Percentiles rank a stretch among this genome's conserved stretches.
Conservation (phyloP, 2,113 vertebrate species). For the Alouatta palliata region DNA sequence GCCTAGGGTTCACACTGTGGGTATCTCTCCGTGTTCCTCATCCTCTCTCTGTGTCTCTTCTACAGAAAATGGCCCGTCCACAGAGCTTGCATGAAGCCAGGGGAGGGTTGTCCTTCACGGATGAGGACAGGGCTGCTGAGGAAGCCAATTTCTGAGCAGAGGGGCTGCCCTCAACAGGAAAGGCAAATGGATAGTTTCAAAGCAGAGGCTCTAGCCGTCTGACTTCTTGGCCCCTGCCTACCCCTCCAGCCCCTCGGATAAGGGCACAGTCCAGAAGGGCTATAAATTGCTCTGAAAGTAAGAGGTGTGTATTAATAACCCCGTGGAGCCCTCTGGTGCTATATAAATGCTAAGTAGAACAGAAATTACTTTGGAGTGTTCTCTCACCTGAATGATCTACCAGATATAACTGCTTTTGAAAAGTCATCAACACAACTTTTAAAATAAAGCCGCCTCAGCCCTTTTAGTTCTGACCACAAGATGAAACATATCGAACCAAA, state of each 20-base stretch:
- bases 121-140: neutral
- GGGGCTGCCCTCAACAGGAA: neutral
- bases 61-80: neutral
- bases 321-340: neutral
- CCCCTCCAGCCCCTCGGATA: neutral
- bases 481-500: constrained; percentile 43
- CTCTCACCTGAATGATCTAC: neutral
- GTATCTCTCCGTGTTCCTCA: neutral
- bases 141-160: neutral
- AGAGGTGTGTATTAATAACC: neutral
- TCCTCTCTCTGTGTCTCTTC: neutral
- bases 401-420: neutral
- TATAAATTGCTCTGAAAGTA: neutral
- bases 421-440: neutral
- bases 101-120: accelerated
- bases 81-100: neutral
- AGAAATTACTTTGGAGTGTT: constrained; percentile 15
- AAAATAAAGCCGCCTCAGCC: neutral
- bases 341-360: constrained; percentile 10
- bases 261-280: neutral
- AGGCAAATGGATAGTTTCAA: neutral
- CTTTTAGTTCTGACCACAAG: constrained; percentile 56
- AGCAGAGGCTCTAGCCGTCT: accelerated
- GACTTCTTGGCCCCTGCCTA: neutral
- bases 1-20: neutral